Evolutionary conservation across 2,797 vertebrate genomes (phyloP), one percentile per base, ranked within the genome.

Genomic region (Micropoecilia bifurca): DNA sequence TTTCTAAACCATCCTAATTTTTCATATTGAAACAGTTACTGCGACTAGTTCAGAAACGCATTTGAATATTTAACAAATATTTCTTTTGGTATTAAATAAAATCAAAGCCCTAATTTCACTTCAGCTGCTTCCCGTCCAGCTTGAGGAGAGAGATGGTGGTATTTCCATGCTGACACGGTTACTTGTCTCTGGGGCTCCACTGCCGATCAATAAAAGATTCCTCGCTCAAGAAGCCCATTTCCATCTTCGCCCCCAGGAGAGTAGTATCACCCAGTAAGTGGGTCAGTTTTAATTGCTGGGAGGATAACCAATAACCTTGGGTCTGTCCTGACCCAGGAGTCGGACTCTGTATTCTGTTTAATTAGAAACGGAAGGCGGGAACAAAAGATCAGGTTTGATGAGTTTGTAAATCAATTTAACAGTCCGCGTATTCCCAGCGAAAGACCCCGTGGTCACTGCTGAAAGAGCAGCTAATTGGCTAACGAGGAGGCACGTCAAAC

Each of bases 281-380:
- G 88, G 87, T 88, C 85, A 83, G 73, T 28, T 63, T 43, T 83
- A 75, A 89, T 89, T 85, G 83, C 83, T 68, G 18, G 25, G 43
- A 55, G 63, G 41, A 45, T 89, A 83, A 79, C 85, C 74, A 74
- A 76, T 87, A 80, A 89, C 71, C 4, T 75, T 75, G 79, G 53
- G 39, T 81, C 53, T 78, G 28, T 78, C 55, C 73, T 78, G 72
- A 85, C 75, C 76, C 69, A 75, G 18, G 83, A 77, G 74, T 81
- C 63, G 14, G 59, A 43, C 71, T 74, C 22, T 41, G 46, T 73
- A 6, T 39, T n/a, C 30, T 25, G 25, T 30, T 73, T 78, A 18
- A 74, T 28, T 41, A 36, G 66, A 33, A 82, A 46, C 55, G 69
- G 74, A 66, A 71, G 10, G 55, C 53, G 1, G n/a, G 28, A 79